Evolutionary conservation across 2,888 invertebrate genomes (phyloP), one percentile per base, ranked within the genome.

Genomic region (Stenodera caucasica): DNA sequence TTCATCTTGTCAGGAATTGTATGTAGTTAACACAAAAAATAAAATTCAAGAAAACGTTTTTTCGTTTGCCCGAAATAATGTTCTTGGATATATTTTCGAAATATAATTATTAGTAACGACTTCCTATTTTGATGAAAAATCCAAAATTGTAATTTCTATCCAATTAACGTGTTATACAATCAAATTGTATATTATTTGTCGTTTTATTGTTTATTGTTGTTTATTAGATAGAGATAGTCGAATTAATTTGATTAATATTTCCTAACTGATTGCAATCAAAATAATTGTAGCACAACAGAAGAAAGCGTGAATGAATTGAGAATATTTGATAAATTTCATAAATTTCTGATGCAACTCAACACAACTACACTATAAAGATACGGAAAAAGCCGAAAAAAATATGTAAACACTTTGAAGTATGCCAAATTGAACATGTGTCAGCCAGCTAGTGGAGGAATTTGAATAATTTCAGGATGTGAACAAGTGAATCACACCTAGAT

Each of bases 371-470:
- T 29, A 1, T 45, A 2, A 37, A 23, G 11, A 52, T 40, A 53
- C 23, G 30, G 21, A 50, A 58, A 59, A 49, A 56, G 23, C 49
- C 18, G 6, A 14, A 6, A 29, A 45, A 45, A 45, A 54, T 32
- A 15, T 55, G 58, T 52, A 59, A 53, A 58, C 35, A 66, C 11
- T 33, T 37, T 45, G 64, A 67, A 66, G 66, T 65, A 65, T 67
- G 68, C 66, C 68, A 67, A 67, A 65, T 67, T 64, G 62, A 66
- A 65, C 67, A 69, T 64, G 60, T 69, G 68, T 63, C 65, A 49
- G 61, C 58, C 63, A 64, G 57, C 60, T 64, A 60, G 54, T 49
- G 35, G 51, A 65, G 63, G 66, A 69, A 66, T 65, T 61, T 65
- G 55, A 64, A 62, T 61, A 65, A 67, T 69, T 67, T 67, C 67